Evolutionary conservation across 2,797 vertebrate genomes (phyloP).

Genomic region (Cetoscarus ocellatus): DNA sequence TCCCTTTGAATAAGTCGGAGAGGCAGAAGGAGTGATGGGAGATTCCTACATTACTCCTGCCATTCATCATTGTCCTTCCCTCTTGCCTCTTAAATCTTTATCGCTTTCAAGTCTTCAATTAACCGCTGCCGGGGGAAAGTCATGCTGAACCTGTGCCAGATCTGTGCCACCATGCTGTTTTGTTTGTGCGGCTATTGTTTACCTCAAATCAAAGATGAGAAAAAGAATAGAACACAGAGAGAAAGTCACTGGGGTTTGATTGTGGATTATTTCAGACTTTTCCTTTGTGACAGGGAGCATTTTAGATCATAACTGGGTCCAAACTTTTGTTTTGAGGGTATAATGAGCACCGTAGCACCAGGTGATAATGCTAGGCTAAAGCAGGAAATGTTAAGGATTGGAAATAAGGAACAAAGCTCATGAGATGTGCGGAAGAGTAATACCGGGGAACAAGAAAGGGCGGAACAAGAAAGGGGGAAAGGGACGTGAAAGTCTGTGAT

Average conservation of each 20-base stretch:
- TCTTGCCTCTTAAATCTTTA: slow-evolving; percentile 57
- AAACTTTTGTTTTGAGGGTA: slow-evolving; percentile 1
- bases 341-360: slow-evolving; percentile 12
- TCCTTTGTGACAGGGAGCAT: neutral
- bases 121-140: slow-evolving; percentile 48
- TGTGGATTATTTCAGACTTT: slow-evolving; percentile 3
- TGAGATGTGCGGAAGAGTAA: slow-evolving; percentile 37
- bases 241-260: slow-evolving; percentile 14
- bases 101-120: slow-evolving; percentile 64
- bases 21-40: slow-evolving; percentile 45
- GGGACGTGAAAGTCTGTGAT: slow-evolving; percentile 63
- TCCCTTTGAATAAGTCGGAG: slow-evolving; percentile 35
- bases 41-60: slow-evolving; percentile 51
- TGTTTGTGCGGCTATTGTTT: slow-evolving; percentile 40
- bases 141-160: slow-evolving; percentile 32
- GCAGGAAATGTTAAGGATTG: slow-evolving; percentile 1
- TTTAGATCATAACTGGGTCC: slow-evolving; percentile 6
- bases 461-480: slow-evolving; percentile 53
- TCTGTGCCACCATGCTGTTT: slow-evolving; percentile 1
- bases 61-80: slow-evolving; percentile 52
- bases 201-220: slow-evolving; percentile 20
- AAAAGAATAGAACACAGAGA: slow-evolving; percentile 11
- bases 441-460: slow-evolving; percentile 35
- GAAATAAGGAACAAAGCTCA: slow-evolving; percentile 36
- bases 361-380: slow-evolving; percentile 2